phyloP scores from a whole-genome alignment of 1,140 invertebrate genomes.

The Pseudachorutes palmiensis region DNA sequence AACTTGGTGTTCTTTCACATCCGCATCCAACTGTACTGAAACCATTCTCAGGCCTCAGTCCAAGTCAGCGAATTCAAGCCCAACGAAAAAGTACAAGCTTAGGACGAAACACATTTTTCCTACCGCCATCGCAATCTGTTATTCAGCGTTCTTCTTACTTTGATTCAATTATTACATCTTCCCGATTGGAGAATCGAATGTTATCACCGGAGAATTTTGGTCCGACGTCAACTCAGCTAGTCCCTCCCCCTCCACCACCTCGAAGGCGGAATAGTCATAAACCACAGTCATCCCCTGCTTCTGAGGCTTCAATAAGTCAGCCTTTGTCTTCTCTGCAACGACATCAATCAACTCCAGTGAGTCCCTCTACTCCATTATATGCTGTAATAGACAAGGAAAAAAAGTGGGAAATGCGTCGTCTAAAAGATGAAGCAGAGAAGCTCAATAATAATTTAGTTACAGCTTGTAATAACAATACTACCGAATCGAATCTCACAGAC shows the following conservation, averaged over 20 bases:
- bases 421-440: constrained; percentile 11
- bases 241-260: constrained; percentile 26
- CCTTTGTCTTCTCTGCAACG: neutral
- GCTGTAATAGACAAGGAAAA: constrained; percentile 33
- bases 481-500: neutral
- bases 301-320: constrained; percentile 4
- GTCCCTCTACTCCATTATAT: constrained; percentile 15
- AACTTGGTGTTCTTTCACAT: too few species aligned
- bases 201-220: constrained; percentile 14
- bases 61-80: constrained; percentile 8
- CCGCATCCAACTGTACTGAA: too few species aligned
- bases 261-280: constrained; percentile 9
- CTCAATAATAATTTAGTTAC: neutral
- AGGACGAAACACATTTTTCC: constrained; percentile 19
- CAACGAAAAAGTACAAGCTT: constrained; percentile 28
- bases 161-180: constrained; percentile 3
- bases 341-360: neutral
- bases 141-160: constrained; percentile 9
- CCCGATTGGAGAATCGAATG: neutral
- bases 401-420: constrained; percentile 33
- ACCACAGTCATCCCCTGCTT: neutral
- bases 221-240: neutral
- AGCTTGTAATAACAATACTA: too few species aligned
- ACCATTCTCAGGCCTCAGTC: neutral
- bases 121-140: neutral